Evolutionary conservation across 1,140 invertebrate species (phyloP).

Genomic region (Vollenhovia emeryi): DNA sequence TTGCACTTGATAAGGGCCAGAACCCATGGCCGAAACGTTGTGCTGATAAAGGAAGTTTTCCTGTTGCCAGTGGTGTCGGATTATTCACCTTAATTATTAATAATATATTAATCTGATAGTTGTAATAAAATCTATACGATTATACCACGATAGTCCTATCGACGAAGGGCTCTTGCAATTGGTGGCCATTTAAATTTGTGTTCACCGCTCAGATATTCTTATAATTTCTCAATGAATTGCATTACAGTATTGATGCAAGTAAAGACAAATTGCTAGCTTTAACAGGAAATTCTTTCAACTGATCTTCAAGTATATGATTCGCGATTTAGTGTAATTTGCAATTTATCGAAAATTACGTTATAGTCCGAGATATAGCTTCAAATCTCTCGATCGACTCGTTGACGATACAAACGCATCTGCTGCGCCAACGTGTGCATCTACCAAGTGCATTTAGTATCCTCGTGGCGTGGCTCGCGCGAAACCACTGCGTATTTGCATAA

Average conservation of each 20-base stretch:
- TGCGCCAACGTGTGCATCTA: slow-evolving; percentile 39
- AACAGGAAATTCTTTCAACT: neutral
- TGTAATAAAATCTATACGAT: neutral
- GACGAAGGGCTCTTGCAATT: neutral
- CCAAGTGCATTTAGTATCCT: slow-evolving; percentile 64
- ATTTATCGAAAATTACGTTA: slow-evolving; percentile 8
- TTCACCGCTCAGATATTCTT: neutral
- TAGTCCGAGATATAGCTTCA: neutral
- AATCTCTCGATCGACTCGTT: slow-evolving; percentile 45
- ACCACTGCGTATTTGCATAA: slow-evolving; percentile 78
- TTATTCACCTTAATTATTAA: too few species aligned
- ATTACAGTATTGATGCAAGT: neutral
- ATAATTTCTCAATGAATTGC: neutral
- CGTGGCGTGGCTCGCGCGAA: slow-evolving; percentile 68
- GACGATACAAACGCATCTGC: slow-evolving; percentile 39
- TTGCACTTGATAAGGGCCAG: too few species aligned
- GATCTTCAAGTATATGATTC: neutral
- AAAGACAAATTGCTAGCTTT: neutral
- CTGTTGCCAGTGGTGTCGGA: too few species aligned
- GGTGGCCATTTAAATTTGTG: too few species aligned
- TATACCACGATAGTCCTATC: neutral
- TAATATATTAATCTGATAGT: neutral
- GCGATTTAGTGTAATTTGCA: slow-evolving; percentile 11
- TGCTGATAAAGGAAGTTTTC: too few species aligned
- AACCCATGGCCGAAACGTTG: too few species aligned